Evolutionary conservation across 2,797 vertebrate species (phyloP).

Genomic region (Hirundo rustica): DNA sequence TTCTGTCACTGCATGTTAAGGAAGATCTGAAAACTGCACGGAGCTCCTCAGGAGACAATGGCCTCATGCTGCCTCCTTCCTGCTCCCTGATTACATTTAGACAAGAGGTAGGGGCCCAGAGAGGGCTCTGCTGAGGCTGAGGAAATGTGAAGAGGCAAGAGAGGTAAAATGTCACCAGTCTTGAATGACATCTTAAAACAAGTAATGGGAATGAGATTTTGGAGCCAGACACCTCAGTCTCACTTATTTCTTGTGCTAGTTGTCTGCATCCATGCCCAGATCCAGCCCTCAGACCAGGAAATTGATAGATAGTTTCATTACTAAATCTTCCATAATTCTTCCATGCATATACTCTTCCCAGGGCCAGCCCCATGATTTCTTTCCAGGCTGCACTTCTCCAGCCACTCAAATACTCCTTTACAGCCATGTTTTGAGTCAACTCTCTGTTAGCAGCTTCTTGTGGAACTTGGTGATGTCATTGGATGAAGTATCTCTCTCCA

Average conservation of each 20-base stretch:
- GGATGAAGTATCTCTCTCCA: not conserved
- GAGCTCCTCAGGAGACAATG: not conserved
- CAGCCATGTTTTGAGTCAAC: not conserved
- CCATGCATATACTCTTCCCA: not conserved
- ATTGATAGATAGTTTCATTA: not conserved
- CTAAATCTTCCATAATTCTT: not conserved
- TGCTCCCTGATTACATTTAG: not conserved
- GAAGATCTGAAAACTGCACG: not conserved
- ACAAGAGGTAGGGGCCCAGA: not conserved
- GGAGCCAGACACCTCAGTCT: not conserved
- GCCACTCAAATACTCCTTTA: not conserved
- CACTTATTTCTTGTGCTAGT: not conserved
- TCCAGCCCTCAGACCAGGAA: not conserved
- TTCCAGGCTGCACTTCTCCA: not conserved
- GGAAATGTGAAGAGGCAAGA: not conserved
- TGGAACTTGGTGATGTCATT: not conserved
- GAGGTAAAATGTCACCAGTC: not conserved
- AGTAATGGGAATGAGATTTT: not conserved
- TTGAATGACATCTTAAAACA: not conserved
- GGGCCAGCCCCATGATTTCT: not conserved
- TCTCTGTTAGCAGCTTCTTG: not conserved
- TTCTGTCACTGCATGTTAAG: slow-evolving; percentile 56
- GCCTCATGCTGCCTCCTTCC: not conserved
- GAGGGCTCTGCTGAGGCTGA: not conserved
- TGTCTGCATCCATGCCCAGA: not conserved